A percentile compares a stretch with the other conserved stretches of the same genome.
Evolutionary conservation across 2,888 invertebrate species (phyloP).

Genomic region (Sinotaia quadrata): DNA sequence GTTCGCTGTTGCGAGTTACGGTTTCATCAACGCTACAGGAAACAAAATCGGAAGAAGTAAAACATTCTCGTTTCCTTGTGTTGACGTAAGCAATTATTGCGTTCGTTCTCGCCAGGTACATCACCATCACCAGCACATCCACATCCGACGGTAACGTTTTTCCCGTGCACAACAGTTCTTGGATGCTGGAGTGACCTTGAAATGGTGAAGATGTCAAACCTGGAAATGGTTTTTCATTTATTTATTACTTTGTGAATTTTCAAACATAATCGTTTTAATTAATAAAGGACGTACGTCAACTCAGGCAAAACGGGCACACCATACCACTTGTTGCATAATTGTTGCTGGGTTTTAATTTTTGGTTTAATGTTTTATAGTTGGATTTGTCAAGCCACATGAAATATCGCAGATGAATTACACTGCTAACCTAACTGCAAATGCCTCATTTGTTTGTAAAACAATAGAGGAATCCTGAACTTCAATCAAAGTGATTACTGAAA

Average conservation of each 20-base stretch:
- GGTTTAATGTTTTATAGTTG: too few relatives aligned
- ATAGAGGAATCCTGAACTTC: too few relatives aligned
- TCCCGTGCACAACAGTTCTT: neutral
- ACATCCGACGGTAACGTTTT: neutral
- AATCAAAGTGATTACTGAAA: too few relatives aligned
- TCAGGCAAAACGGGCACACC: too few relatives aligned
- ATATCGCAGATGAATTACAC: too few relatives aligned
- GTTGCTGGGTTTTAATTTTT: too few relatives aligned
- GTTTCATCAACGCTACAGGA: neutral
- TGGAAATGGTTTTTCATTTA: conserved; percentile 13
- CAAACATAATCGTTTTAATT: neutral
- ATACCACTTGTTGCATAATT: too few relatives aligned
- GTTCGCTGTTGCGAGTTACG: neutral
- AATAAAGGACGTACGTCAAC: too few relatives aligned
- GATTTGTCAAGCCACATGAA: too few relatives aligned
- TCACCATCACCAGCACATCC: neutral
- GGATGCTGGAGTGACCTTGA: neutral
- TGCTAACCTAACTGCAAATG: too few relatives aligned
- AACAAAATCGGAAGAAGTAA: neutral
- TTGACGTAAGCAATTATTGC: neutral
- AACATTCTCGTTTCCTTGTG: neutral
- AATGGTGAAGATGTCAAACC: conserved; percentile 1
- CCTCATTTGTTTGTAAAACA: too few relatives aligned
- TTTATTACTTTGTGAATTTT: neutral
- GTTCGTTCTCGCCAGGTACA: neutral